Evolutionary conservation across 1,140 invertebrate species (phyloP).

Genomic region (Meloidogyne exigua): DNA sequence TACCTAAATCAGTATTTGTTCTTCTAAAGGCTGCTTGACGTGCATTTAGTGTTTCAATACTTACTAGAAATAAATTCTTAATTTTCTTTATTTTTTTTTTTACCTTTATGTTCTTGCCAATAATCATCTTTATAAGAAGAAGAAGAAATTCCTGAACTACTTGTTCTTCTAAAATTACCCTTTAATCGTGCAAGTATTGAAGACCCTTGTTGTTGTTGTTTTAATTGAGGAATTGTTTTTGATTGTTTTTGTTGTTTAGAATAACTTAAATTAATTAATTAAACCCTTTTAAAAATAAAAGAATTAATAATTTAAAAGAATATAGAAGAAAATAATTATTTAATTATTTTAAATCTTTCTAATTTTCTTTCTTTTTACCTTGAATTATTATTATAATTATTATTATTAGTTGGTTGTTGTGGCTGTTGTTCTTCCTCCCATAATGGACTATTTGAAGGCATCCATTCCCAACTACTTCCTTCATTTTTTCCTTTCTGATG

Average conservation of each 20-base stretch:
- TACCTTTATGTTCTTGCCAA: neutral
- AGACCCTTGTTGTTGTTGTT: neutral
- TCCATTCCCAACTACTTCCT: neutral
- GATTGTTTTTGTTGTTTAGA: neutral
- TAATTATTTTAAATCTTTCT: neutral
- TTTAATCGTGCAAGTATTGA: neutral
- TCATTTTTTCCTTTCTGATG: neutral
- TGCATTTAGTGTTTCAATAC: slow-evolving; percentile 21
- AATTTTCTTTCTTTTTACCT: too few species aligned
- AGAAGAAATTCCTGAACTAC: slow-evolving; percentile 23
- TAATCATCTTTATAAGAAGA: neutral
- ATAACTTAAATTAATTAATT: too few species aligned
- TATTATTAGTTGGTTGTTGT: neutral
- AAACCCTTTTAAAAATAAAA: neutral
- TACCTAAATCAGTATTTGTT: slow-evolving; percentile 39
- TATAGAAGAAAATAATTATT: neutral
- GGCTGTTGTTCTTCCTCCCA: slow-evolving; percentile 29
- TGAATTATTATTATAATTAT: too few species aligned
- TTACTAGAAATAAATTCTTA: slow-evolving; percentile 29
- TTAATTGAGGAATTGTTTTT: neutral
- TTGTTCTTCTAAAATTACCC: neutral
- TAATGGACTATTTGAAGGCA: slow-evolving; percentile 15
- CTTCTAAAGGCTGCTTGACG: slow-evolving; percentile 39
- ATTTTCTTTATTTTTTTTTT: too few species aligned
- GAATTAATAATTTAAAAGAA: neutral